A percentile compares a stretch with the other conserved stretches of the same genome.
Conservation (phyloP, 2,797 vertebrate species). For the Malurus splendens region DNA sequence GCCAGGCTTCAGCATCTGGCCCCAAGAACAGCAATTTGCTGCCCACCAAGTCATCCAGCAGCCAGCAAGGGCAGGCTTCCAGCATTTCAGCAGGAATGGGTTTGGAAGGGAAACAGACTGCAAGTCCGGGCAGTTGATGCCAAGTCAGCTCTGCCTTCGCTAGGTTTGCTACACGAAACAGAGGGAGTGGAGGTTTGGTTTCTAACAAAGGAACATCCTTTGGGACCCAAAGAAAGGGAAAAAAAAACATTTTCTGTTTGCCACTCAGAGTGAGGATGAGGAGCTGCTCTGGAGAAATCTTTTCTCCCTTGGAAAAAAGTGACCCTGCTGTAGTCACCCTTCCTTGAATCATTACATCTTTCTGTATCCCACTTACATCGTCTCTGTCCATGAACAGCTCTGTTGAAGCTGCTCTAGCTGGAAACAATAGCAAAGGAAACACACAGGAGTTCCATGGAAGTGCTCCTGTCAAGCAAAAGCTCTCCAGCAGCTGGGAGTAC, state of each 20-base stretch:
- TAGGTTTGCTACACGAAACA: slow-evolving; percentile 27
- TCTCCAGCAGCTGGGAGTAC: neutral
- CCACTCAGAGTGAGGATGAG: neutral
- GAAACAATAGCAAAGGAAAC: slow-evolving; percentile 28
- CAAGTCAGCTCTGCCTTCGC: slow-evolving; percentile 26
- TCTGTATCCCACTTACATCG: neutral
- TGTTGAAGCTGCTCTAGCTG: neutral
- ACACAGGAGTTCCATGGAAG: neutral
- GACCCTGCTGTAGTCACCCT: neutral
- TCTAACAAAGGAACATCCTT: slow-evolving; percentile 49
- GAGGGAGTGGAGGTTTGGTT: slow-evolving; percentile 51
- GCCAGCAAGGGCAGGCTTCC: slow-evolving; percentile 25
- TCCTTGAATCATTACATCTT: neutral
- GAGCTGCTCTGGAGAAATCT: neutral
- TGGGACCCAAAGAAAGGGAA: neutral
- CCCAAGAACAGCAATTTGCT: slow-evolving; percentile 44
- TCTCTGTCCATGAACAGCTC: neutral
- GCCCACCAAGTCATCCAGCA: slow-evolving; percentile 4
- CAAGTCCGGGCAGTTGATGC: slow-evolving; percentile 1
- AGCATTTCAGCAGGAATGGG: neutral
- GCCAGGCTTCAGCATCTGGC: slow-evolving; percentile 31
- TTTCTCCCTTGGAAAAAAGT: neutral
- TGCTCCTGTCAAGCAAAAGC: neutral
- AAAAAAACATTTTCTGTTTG: slow-evolving; percentile 24
- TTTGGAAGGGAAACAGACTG: slow-evolving; percentile 18